Evolutionary conservation across 2,888 invertebrate genomes (phyloP).

Genomic region (Ceriagrion tenellum): DNA sequence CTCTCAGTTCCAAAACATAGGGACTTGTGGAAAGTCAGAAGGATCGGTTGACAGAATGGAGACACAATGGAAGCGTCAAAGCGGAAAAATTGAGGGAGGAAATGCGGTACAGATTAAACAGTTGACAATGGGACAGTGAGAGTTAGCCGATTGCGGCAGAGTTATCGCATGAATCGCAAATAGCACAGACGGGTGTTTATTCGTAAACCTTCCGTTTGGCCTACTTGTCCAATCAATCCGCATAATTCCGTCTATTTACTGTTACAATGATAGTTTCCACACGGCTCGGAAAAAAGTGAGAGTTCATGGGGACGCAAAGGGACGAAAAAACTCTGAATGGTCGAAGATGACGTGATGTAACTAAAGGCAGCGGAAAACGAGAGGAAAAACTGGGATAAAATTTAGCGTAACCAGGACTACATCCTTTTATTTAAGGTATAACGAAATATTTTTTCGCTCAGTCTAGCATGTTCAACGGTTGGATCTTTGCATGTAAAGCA

Average conservation of each 20-base stretch:
- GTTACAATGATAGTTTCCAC: neutral
- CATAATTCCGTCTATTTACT: neutral
- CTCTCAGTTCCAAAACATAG: neutral
- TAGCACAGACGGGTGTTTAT: neutral
- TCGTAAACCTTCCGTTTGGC: neutral
- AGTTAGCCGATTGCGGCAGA: neutral
- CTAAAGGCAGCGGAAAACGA: too few relatives aligned
- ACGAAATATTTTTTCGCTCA: too few relatives aligned
- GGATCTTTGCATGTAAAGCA: too few relatives aligned
- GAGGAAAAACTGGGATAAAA: too few relatives aligned
- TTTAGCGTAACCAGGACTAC: too few relatives aligned
- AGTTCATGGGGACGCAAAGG: too few relatives aligned
- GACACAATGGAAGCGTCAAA: neutral
- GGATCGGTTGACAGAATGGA: neutral
- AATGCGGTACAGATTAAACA: neutral
- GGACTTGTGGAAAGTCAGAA: neutral
- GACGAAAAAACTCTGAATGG: too few relatives aligned
- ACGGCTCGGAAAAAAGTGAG: neutral
- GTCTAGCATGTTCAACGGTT: too few relatives aligned
- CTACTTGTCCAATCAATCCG: constrained; percentile 15
- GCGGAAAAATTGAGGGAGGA: neutral
- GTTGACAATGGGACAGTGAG: neutral
- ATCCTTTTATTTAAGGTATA: too few relatives aligned
- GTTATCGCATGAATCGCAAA: neutral
- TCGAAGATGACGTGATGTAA: too few relatives aligned